Evolutionary conservation across 2,113 vertebrate genomes (phyloP).

Genomic region (Cyphomyrus plagiostoma): DNA sequence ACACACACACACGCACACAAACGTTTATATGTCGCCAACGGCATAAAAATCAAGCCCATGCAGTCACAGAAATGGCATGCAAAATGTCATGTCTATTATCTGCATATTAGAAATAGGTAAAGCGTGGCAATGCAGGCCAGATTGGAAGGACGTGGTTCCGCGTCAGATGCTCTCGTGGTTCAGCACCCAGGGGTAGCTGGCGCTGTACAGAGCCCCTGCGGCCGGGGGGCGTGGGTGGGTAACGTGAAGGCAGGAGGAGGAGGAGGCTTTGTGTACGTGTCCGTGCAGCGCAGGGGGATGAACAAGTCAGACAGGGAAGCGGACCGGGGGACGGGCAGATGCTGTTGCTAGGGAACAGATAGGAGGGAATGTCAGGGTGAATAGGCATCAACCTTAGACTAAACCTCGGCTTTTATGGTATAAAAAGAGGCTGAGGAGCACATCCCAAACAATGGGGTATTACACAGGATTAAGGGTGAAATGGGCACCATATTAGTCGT

Average conservation of each 20-base stretch:
- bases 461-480: slow-evolving; percentile 11
- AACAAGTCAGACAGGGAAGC: slow-evolving; percentile 1
- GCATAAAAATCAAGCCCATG: background rate
- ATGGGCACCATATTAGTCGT: background rate
- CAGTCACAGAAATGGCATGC: background rate
- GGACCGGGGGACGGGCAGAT: slow-evolving; percentile 35
- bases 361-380: slow-evolving; percentile 28
- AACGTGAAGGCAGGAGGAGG: background rate
- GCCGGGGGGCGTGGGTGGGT: background rate
- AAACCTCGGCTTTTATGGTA: background rate
- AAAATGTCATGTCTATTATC: background rate
- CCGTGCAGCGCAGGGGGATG: slow-evolving; percentile 22
- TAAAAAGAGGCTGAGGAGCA: background rate
- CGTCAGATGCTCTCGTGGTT: background rate
- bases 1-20: background rate
- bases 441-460: background rate
- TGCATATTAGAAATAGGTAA: background rate
- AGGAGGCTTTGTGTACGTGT: slow-evolving; percentile 7
- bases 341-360: slow-evolving; percentile 59
- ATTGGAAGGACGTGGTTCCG: background rate
- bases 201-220: background rate
- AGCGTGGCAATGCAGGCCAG: background rate
- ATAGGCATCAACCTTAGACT: background rate
- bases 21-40: background rate
- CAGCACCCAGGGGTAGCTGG: background rate